These are phyloP conservation scores for Saturnia japonica DNA, from an alignment of 2,888 invertebrate genomes.

Conservation along the genomic window DNA sequence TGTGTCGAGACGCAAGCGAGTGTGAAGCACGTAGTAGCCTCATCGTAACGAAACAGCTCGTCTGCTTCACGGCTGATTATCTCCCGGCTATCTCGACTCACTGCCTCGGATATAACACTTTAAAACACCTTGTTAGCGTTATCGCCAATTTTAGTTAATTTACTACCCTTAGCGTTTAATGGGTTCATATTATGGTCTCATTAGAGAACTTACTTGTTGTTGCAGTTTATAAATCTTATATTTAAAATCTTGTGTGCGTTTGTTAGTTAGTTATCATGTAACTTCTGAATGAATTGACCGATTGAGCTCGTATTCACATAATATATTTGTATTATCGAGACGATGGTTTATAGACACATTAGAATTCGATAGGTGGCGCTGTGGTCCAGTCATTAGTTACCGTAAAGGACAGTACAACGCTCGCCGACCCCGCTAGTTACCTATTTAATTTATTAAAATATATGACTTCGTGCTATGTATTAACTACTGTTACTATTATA, in stretches of 20 bases:
- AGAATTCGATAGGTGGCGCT: too few relatives aligned
- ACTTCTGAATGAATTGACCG: too few relatives aligned
- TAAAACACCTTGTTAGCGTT: conserved; percentile 16
- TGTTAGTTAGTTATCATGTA: too few relatives aligned
- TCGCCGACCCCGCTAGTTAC: too few relatives aligned
- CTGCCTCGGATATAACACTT: conserved; percentile 42
- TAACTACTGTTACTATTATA: too few relatives aligned
- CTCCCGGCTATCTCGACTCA: conserved; percentile 42
- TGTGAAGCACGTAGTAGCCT: conserved; percentile 10
- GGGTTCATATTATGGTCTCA: neutral
- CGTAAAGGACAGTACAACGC: too few relatives aligned
- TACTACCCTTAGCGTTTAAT: neutral
- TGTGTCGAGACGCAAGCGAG: conserved; percentile 10
- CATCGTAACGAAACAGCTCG: conserved; percentile 29
- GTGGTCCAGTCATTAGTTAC: too few relatives aligned
- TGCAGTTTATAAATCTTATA: neutral
- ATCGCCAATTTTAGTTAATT: conserved; percentile 16
- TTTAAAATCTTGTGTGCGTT: neutral
- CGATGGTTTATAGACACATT: too few relatives aligned
- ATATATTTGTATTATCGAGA: too few relatives aligned
- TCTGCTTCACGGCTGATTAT: conserved; percentile 56
- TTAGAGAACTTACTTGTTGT: neutral
- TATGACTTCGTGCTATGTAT: too few relatives aligned
- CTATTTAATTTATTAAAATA: too few relatives aligned
- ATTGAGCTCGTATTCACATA: too few relatives aligned